Evolutionary conservation across 2,797 vertebrate genomes (phyloP).

Genomic region (Peromyscus aztecus): DNA sequence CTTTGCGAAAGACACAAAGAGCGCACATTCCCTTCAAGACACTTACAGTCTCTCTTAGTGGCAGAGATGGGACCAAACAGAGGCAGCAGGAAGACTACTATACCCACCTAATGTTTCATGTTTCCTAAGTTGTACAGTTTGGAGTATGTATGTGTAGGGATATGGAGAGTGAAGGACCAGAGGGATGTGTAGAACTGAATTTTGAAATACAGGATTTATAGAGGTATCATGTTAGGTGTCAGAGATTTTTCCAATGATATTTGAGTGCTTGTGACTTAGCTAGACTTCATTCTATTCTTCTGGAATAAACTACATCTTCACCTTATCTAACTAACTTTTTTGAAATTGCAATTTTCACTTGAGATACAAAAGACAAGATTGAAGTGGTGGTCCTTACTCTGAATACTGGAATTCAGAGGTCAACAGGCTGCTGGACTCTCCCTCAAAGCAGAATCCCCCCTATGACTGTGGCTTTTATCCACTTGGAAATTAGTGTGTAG

Average conservation of each 20-base stretch:
- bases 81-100: not conserved
- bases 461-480: not conserved
- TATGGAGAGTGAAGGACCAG: not conserved
- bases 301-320: not conserved
- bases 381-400: not conserved
- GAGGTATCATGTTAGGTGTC: conserved; percentile 35
- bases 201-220: conserved; percentile 15
- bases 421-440: not conserved
- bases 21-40: not conserved
- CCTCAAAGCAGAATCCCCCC: not conserved
- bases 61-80: not conserved
- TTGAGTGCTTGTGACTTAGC: conserved; percentile 1
- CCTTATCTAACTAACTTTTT: conserved; percentile 4
- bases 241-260: not conserved
- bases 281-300: conserved; percentile 39
- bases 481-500: not conserved
- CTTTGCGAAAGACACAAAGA: not conserved
- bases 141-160: not conserved
- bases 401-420: not conserved
- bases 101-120: not conserved
- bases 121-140: not conserved
- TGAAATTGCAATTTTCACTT: not conserved
- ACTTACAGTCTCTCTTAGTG: not conserved
- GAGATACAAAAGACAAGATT: conserved; percentile 39
- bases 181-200: not conserved